These are phyloP conservation scores for Sweltsa coloradensis DNA, from an alignment of 1,140 invertebrate species.

Conservation along the genomic window DNA sequence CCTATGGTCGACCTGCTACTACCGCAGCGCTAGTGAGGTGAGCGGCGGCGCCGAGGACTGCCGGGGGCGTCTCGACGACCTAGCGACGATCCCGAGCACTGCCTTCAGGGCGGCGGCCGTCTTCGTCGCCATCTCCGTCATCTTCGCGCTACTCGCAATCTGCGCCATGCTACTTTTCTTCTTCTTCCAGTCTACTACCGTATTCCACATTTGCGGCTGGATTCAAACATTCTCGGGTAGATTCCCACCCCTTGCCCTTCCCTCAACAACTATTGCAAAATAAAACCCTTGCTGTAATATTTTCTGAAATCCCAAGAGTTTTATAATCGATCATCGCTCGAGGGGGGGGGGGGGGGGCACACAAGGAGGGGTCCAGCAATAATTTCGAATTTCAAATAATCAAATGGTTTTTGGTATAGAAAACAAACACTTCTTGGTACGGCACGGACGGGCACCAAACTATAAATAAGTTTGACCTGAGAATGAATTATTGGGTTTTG, in stretches of 20 bases:
- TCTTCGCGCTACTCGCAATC: constrained; percentile 73
- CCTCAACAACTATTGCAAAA: too few species aligned
- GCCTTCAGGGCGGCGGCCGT: constrained; percentile 73
- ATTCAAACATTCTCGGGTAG: constrained; percentile 87
- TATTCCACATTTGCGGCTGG: constrained; percentile 88
- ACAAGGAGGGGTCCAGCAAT: too few species aligned
- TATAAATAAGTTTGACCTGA: too few species aligned
- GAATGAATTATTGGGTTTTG: too few species aligned
- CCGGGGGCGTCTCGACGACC: constrained; percentile 69
- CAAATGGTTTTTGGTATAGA: too few species aligned
- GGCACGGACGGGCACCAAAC: too few species aligned
- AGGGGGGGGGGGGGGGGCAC: too few species aligned
- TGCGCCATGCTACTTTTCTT: constrained; percentile 85
- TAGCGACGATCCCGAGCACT: constrained; percentile 65
- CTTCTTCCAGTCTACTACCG: constrained; percentile 85
- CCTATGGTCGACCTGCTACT: constrained; percentile 73
- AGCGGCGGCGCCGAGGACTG: constrained; percentile 49
- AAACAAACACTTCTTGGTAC: too few species aligned
- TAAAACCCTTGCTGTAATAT: too few species aligned
- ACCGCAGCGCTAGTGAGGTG: constrained; percentile 32
- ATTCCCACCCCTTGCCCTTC: constrained; percentile 20
- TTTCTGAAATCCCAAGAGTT: too few species aligned
- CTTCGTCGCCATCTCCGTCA: constrained; percentile 74
- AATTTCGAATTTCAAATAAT: too few species aligned
- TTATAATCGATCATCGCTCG: too few species aligned